Conservation (phyloP, 2,888 invertebrate genomes). For the Celastrina argiolus region DNA sequence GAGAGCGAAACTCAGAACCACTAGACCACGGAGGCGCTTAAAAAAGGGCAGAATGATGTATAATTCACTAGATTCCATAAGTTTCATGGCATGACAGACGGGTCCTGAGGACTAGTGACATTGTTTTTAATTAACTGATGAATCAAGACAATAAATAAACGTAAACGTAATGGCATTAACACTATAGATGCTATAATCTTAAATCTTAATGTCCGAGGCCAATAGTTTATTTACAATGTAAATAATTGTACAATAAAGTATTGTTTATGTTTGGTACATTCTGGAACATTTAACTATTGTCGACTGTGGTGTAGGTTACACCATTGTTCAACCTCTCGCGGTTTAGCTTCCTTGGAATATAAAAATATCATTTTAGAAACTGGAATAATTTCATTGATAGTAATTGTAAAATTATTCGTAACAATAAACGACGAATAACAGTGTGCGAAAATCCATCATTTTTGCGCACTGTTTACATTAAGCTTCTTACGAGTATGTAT, state of each 20-base stretch:
- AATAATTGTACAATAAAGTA: slow-evolving; percentile 3
- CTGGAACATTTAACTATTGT: not conserved
- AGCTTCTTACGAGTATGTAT: too few species aligned
- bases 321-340: not conserved
- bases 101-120: not conserved
- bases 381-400: too few species aligned
- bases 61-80: too few species aligned
- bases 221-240: slow-evolving; percentile 1
- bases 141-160: not conserved
- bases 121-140: not conserved
- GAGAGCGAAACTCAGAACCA: too few species aligned
- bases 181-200: not conserved
- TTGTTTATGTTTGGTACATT: slow-evolving; percentile 11
- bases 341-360: not conserved
- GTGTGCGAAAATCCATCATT: too few species aligned
- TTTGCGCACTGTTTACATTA: too few species aligned
- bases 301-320: slow-evolving; percentile 6
- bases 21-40: too few species aligned
- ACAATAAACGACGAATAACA: too few species aligned
- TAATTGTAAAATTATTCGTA: too few species aligned
- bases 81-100: not conserved
- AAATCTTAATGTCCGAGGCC: not conserved
- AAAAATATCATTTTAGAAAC: not conserved
- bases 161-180: not conserved
- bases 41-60: too few species aligned